A percentile compares a stretch with the other conserved stretches of the same genome.
Conservation (phyloP, 1,140 invertebrate genomes). For the Latrodectus geometricus region DNA sequence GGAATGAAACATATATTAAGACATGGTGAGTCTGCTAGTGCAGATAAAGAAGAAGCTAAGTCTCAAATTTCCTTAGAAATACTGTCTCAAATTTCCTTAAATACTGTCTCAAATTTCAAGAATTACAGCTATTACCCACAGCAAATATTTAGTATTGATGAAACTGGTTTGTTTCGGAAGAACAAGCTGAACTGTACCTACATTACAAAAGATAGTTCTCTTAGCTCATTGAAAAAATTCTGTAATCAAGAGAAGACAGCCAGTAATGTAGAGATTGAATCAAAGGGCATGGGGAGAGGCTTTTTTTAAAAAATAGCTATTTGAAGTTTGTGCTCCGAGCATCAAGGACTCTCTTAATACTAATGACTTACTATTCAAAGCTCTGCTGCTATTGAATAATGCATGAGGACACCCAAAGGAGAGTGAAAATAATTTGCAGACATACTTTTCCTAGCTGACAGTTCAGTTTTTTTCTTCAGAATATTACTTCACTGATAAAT, state of each 20-base stretch:
- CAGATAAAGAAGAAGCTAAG: constrained; percentile 69
- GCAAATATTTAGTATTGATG: constrained; percentile 56
- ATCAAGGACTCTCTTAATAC: constrained; percentile 58
- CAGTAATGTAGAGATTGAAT: constrained; percentile 69
- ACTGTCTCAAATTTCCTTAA: too few species aligned
- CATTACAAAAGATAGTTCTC: constrained; percentile 45
- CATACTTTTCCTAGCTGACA: constrained; percentile 29
- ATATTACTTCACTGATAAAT: constrained; percentile 62
- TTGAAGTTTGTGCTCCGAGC: constrained; percentile 44
- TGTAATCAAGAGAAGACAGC: constrained; percentile 68
- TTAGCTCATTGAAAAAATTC: constrained; percentile 51
- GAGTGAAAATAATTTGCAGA: constrained; percentile 13
- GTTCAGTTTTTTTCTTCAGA: constrained; percentile 60
- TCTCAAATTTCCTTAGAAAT: too few species aligned
- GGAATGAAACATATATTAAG: neutral
- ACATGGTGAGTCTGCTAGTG: constrained; percentile 36
- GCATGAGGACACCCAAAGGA: constrained; percentile 55
- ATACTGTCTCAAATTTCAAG: constrained; percentile 10
- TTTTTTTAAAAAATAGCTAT: constrained; percentile 68
- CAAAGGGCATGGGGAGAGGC: constrained; percentile 67
- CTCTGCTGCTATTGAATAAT: constrained; percentile 64
- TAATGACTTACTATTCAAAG: constrained; percentile 63
- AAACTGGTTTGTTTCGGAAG: constrained; percentile 63
- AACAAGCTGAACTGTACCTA: constrained; percentile 62
- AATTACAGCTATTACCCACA: constrained; percentile 2